Percentiles rank a stretch among this genome's conserved stretches.
Conservation (phyloP, 2,888 invertebrate species). For the Tetragonula carbonaria region DNA sequence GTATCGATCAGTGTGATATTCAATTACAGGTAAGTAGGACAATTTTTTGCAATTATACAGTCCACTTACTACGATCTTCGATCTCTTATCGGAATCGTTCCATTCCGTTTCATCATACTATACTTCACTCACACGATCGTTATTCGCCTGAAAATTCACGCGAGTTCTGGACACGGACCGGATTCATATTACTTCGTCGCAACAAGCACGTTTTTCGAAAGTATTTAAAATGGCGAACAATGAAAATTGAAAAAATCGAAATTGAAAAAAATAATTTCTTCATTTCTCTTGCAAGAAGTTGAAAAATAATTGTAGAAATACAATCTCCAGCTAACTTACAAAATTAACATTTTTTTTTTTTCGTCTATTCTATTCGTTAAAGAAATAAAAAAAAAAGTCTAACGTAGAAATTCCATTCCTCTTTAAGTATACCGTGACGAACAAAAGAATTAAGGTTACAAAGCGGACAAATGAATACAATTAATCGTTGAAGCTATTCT, state of each 20-base stretch:
- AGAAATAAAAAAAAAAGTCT: neutral
- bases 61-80: too few relatives aligned
- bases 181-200: too few relatives aligned
- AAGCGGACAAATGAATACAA: constrained; percentile 1
- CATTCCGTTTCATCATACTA: too few relatives aligned
- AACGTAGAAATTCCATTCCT: neutral
- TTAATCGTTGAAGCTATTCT: constrained; percentile 6
- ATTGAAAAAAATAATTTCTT: neutral
- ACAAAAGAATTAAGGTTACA: neutral
- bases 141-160: too few relatives aligned
- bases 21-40: too few relatives aligned
- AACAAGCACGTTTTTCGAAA: neutral
- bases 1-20: too few relatives aligned
- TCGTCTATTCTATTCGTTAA: neutral
- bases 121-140: too few relatives aligned
- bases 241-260: neutral
- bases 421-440: neutral
- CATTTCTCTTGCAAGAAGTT: too few relatives aligned
- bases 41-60: too few relatives aligned
- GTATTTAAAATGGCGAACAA: neutral
- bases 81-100: too few relatives aligned
- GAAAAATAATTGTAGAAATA: neutral
- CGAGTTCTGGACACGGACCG: too few relatives aligned
- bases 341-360: too few relatives aligned
- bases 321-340: neutral